phyloP scores from a whole-genome alignment of 2,888 invertebrate genomes.

The Steinernema hermaphroditum region DNA sequence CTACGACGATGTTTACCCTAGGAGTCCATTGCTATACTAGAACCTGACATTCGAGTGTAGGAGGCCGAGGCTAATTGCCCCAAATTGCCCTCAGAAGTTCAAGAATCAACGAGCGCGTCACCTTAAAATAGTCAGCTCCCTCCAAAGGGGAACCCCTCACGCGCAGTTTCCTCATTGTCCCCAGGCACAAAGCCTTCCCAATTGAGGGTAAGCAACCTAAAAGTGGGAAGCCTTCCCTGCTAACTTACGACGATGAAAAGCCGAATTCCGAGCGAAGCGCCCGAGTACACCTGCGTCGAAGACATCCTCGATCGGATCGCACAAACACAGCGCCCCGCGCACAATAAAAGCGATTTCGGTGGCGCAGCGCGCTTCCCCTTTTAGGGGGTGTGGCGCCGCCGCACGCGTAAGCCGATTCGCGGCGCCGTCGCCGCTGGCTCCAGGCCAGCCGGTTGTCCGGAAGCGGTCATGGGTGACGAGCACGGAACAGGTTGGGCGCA shows the following conservation, averaged over 20 bases:
- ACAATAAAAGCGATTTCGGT: conserved; percentile 9
- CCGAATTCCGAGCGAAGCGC: conserved; percentile 58
- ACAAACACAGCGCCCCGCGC: background rate
- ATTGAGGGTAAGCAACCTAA: background rate
- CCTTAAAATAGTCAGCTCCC: background rate
- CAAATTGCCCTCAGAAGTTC: background rate
- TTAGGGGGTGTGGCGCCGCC: background rate
- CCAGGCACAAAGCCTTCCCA: background rate
- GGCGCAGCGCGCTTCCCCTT: background rate
- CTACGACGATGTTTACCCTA: too few relatives aligned
- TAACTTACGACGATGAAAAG: conserved; percentile 60
- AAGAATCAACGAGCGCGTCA: background rate
- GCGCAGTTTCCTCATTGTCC: background rate
- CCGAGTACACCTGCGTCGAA: conserved; percentile 50
- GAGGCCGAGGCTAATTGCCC: background rate
- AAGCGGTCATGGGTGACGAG: conserved; percentile 14
- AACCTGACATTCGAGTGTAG: too few relatives aligned
- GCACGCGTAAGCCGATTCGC: background rate
- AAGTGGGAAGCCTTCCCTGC: background rate
- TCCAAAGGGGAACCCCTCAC: background rate
- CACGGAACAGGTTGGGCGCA: conserved; percentile 4
- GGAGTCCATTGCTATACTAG: too few relatives aligned
- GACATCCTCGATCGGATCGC: conserved; percentile 40
- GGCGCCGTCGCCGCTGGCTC: background rate
- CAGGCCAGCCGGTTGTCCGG: conserved; percentile 11